Evolutionary conservation across 2,888 invertebrate species (phyloP), one percentile per base, ranked within the genome.

Genomic region (Galerucella calmariensis): DNA sequence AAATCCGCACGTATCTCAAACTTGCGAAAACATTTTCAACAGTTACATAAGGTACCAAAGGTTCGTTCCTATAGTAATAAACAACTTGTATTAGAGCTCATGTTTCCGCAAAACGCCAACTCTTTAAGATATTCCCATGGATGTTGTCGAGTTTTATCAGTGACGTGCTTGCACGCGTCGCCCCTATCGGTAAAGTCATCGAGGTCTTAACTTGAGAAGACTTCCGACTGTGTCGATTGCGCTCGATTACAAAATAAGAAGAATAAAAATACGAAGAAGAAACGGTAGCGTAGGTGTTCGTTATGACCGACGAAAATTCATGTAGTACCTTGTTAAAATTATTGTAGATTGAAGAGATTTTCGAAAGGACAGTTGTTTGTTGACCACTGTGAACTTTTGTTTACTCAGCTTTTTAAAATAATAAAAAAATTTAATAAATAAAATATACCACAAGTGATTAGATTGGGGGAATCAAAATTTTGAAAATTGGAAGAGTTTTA

Each of bases 161-260:
- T 79, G 84, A 85, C 86, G 83, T 87, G 86, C 86, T 84, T 86
- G 85, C 87, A 86, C 86, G 86, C 86, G 87, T 86, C 79, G 79
- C 77, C 81, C 84, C 83, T 86, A 84, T 83, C 84, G 79, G 66
- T 68, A 56, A 82, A 83, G 84, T 84, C 85, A 85, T 86, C 85
- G 79, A 58, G 78, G 74, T 78, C 75, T 75, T 67, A 67, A 68
- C 44, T 73, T 73, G 73, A 76, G 77, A 78, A 72, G 75, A 75
- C 75, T 79, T 78, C 78, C 79, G 79, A 78, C 80, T 75, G 14
- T 56, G 59, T 62, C 51, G 62, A 69, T 72, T 62, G 16, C 56
- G 41, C 51, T 51, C 51, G 62, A 16, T 59, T 63, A 58, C 46
- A 46, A 27, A 56, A 46, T 4, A 56, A 65, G 65, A 27, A 66